Evolutionary conservation across 2,113 vertebrate species (phyloP), one percentile per base, ranked within the genome.

Genomic region (Columbina picui): DNA sequence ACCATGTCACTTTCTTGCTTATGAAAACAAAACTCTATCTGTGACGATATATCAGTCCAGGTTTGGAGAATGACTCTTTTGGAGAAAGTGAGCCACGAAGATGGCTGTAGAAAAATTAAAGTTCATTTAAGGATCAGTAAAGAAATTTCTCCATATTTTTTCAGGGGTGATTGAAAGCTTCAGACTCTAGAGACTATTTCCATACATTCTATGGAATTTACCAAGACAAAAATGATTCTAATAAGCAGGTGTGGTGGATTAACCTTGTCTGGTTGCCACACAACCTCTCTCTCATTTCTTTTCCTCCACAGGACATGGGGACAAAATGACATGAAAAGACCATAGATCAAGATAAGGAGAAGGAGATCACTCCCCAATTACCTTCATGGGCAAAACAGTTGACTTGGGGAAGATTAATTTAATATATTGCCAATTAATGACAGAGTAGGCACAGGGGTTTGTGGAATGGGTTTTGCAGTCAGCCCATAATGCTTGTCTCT

Each of bases 331-430:
- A 38, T 19, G 9, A 50, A 63, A 87, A 71, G 1, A 20, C 71
- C 7, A 6, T 56, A 36, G 7, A 12, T 10, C 12, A 4, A 61
- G 20, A 49, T 49, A 57, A 70, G 14, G 45, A 79, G 22, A 52
- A 6, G 10, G 43, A 57, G 2, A 20, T 32, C 10, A 25, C 26
- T 59, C 15, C 43, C 3, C 10, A 55, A 0, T 18, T 56, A 12
- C 26, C 2, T 1, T 57, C 7, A n/a, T 4, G 11, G 30, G 9
- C 8, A 76, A 63, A 84, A 38, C 8, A 8, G 1, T 53, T 0
- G 1, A 17, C 9, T 63, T 63, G 30, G 36, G 36, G 32, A 79
- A n/a, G 9, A 53, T 47, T 41, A 30, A 41, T 78, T 74, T 69
- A 78, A 74, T 63, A 43, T 80, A 32, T 38, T 80, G 22, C 6